Base-by-base conservation (phyloP, 2,888 invertebrate species). In the Temnothorax ravouxi region DNA sequence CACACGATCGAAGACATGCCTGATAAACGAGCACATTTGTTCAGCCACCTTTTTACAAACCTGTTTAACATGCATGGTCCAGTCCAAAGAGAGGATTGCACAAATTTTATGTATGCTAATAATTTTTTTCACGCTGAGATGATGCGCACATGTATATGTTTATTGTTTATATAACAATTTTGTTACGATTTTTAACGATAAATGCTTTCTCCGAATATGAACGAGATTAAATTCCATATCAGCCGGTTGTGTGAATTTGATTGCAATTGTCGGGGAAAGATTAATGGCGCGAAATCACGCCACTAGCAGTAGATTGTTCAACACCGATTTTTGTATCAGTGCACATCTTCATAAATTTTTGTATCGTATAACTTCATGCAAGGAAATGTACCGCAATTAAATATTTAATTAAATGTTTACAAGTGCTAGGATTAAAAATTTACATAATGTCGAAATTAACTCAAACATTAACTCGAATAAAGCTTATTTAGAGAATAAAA, bases 181-280 rank as follows among this genome's bases (percentile, higher is more conserved):
- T 52, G 18, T 72, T 59, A 66, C 9, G 13, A 72, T 74, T 72
- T 84, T 67, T 47, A 34, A 21, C 8, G n/a, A 50, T 47, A 6
- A 52, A 75, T 44, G n/a, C 11, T 41, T 85, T 54, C 84, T 56
- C 21, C 44, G 66, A 21, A 15, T 76, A 13, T 38, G n/a, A 21
- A 38, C 38, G 67, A 90, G 91, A 92, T 92, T 92, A 90, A 91
- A 89, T 90, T 86, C 87, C 86, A 85, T 89, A 92, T 90, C 90
- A 84, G 86, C 66, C 79, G 84, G 84, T 71, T 83, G 88, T 89
- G 89, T 84, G 90, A 91, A 92, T 67, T 67, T 94, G 94, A 94
- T 94, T 94, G 94, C 94, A 94, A 94, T 94, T 94, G 93, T 93
- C 93, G 92, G 89, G 88, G 74, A 85, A 92, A 93, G 93, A 94